These are phyloP conservation scores for Meloidogyne floridensis DNA, from an alignment of 1,140 invertebrate species.

Conservation along the genomic window DNA sequence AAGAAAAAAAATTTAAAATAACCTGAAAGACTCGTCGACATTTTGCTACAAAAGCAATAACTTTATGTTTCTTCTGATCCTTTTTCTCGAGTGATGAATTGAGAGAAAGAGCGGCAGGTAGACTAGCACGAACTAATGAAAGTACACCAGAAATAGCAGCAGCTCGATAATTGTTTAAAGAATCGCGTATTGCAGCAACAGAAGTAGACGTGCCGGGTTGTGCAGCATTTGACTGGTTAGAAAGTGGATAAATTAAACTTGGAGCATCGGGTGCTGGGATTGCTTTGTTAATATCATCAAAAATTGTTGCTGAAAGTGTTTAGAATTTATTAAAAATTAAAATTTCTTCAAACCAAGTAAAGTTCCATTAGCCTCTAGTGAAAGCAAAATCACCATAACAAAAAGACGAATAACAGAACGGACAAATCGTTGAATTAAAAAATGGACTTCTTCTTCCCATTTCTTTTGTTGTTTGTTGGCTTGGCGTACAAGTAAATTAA, in stretches of 20 bases:
- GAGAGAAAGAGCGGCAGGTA: slow-evolving; percentile 29
- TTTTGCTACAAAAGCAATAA: slow-evolving; percentile 74
- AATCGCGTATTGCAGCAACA: slow-evolving; percentile 25
- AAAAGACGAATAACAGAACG: slow-evolving; percentile 92
- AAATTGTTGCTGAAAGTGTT: neutral
- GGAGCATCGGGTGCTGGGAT: slow-evolving; percentile 33
- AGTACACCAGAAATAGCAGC: slow-evolving; percentile 52
- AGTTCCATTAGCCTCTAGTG: slow-evolving; percentile 27
- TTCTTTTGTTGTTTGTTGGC: slow-evolving; percentile 67
- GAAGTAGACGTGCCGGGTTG: slow-evolving; percentile 35
- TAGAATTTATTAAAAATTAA: neutral
- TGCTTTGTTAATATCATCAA: slow-evolving; percentile 25
- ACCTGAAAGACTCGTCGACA: slow-evolving; percentile 90
- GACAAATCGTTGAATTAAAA: slow-evolving; percentile 86
- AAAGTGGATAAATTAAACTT: slow-evolving; percentile 15
- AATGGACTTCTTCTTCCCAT: slow-evolving; percentile 78
- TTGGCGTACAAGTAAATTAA: slow-evolving; percentile 80
- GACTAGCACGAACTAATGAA: slow-evolving; percentile 50
- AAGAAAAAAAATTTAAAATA: slow-evolving; percentile 4
- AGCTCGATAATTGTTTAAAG: slow-evolving; percentile 49
- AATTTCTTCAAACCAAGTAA: slow-evolving; percentile 24
- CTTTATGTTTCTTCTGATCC: slow-evolving; percentile 52
- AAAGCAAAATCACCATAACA: slow-evolving; percentile 82
- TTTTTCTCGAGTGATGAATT: slow-evolving; percentile 33
- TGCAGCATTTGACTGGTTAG: neutral